Conservation (phyloP, 2,888 invertebrate species). For the Herminia tarsipennalis region DNA sequence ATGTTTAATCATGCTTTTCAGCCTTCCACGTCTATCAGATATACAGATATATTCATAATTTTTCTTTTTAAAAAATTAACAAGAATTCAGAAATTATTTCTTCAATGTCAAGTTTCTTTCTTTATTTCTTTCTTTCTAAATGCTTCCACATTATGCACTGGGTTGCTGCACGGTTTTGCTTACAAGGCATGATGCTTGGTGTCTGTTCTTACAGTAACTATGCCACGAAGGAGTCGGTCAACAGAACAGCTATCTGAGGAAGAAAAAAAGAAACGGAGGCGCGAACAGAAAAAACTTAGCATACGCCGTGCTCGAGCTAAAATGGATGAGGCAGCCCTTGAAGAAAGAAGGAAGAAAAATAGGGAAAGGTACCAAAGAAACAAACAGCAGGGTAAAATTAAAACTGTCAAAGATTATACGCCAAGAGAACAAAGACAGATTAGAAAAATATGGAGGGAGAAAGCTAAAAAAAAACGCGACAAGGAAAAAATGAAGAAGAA, state of each 20-base stretch:
- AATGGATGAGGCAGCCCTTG: slow-evolving; percentile 17
- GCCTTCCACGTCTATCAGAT: not conserved
- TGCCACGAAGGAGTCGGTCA: slow-evolving; percentile 10
- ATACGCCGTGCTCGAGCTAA: slow-evolving; percentile 14
- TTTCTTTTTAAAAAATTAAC: not conserved
- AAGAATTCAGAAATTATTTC: too few relatives aligned
- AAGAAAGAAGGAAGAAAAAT: slow-evolving; percentile 23
- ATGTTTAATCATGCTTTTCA: not conserved
- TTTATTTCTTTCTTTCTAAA: too few relatives aligned
- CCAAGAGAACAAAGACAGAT: slow-evolving; percentile 23
- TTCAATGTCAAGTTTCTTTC: too few relatives aligned
- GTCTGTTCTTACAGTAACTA: slow-evolving; percentile 8
- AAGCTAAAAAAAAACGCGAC: slow-evolving; percentile 13
- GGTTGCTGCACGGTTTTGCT: too few relatives aligned
- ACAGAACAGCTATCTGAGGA: slow-evolving; percentile 6
- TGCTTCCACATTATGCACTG: too few relatives aligned
- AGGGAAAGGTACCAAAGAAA: slow-evolving; percentile 19
- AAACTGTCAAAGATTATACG: slow-evolving; percentile 27
- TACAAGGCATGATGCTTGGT: not conserved
- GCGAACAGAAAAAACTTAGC: slow-evolving; percentile 19
- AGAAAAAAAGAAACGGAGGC: slow-evolving; percentile 10
- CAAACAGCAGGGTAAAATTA: slow-evolving; percentile 19
- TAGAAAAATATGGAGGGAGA: slow-evolving; percentile 25
- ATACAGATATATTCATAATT: not conserved
- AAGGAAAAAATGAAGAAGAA: slow-evolving; percentile 14